Base-by-base conservation (phyloP, 2,888 invertebrate species). In the Agriotes lineatus region DNA sequence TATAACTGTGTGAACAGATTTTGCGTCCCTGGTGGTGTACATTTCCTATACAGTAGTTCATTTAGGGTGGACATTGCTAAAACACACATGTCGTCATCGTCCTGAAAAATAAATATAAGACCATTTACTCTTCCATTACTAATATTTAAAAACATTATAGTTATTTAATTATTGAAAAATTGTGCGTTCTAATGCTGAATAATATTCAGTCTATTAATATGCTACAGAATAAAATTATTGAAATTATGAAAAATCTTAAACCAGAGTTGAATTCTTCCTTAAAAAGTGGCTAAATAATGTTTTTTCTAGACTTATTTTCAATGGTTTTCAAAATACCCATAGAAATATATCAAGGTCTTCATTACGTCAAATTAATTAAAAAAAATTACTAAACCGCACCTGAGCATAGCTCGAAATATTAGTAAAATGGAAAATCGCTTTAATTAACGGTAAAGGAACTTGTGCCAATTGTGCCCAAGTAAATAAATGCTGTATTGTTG, bases 31-130 rank as follows among this genome's bases (percentile, higher is more conserved):
- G 89, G 90, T 39, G 94, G 94, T 73, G 93, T 91, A 85, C 93
- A 94, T 79, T 94, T 93, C 79, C 94, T 90, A 82, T 95, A 93
- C 76, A 95, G 86, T 75, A 96, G 87, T 86, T 95, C 96, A 84
- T 95, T 95, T 78, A 95, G 89, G 52, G 93, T 91, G 70, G 92
- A 91, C 87, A 95, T 88, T 0, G 94, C 94, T 75, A 91, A 86
- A 59, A 93, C 86, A 56, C 89, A 89, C 78, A 86, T 85, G 74
- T 87, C 87, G 69, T 85, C 84, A 66, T 84, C 83, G 67, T 83
- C 84, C 84, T 85, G 72, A 45, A 37, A 16, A 19, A 16, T 30
- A 14, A 1, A 30, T 25, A n/a, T 20, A 19, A 2, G 30, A 33
- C 4, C 1, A 45, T 7, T 45, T 16, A 60, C 39, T 60, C n/a